Base-by-base conservation (phyloP, 2,888 invertebrate species). In the Erebia aethiops region DNA sequence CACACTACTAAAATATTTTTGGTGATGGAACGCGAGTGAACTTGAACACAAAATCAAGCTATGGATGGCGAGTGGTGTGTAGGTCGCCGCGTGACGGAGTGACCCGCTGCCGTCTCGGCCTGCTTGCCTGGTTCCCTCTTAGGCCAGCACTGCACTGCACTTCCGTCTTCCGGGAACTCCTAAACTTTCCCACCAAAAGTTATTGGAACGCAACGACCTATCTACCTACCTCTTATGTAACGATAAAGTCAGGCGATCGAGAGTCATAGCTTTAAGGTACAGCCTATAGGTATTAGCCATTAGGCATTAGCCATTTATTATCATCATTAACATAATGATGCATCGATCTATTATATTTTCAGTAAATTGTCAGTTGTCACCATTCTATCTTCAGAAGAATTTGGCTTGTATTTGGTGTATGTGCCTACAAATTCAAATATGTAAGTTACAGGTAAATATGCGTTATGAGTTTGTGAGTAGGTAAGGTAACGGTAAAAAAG, bases 1-100 rank as follows among this genome's bases (percentile, higher is more conserved):
- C 93, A 93, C 92, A 91, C 87, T 81, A 91, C 92, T 74, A 90
- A 93, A 92, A 93, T 93, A 93, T 93, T 92, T 93, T 92, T 87
- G 92, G 92, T 92, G 91, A 92, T 92, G 91, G 92, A 91, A 89
- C 91, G 89, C 89, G 87, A 89, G 86, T 92, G 91, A 92, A 92
- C 92, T 92, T 92, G 92, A 92, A 91, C 90, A 92, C 90, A 88
- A 90, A 91, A 84, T 85, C 84, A 83, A 91, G 89, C 89, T 90
- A 90, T 90, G 90, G 90, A 87, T 87, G 86, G 87, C 87, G 81
- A 83, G 84, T 84, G 83, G 84, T 83, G 85, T 87, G 84, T 89
- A 88, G 88, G 87, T 87, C 89, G 89, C 87, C 86, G 87, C 85
- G 87, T 88, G 90, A 84, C 90, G 87, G 87, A 87, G 80, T 90